Percentiles rank a stretch among this genome's conserved stretches.
phyloP scores from a whole-genome alignment of 2,797 vertebrate species.

The Phataginus tricuspis region DNA sequence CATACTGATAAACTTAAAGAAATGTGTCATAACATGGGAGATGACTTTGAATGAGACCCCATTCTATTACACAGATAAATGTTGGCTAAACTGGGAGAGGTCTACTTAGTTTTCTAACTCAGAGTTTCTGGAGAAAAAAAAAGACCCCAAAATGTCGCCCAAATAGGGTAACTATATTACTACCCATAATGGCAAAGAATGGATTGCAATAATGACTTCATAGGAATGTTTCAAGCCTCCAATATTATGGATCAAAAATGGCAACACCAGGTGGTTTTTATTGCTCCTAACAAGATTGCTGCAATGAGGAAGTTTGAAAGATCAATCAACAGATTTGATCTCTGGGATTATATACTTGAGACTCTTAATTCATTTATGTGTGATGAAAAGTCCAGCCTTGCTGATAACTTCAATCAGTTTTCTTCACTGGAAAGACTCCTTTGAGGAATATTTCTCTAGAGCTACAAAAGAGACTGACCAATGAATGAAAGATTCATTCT shows the following conservation, averaged over 20 bases:
- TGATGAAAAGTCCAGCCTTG: constrained; percentile 25
- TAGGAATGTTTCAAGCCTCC: constrained; percentile 41
- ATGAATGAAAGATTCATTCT: not conserved
- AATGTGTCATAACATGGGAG: not conserved
- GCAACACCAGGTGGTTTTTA: not conserved
- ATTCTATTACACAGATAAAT: constrained; percentile 12
- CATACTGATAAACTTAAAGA: not conserved
- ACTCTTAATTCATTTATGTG: not conserved
- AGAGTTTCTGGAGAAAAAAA: not conserved
- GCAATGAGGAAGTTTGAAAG: not conserved
- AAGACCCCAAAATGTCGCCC: not conserved
- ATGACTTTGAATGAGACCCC: not conserved
- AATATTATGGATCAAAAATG: constrained; percentile 46
- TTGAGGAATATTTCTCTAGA: constrained; percentile 42
- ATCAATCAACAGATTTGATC: constrained; percentile 30
- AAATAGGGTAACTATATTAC: not conserved
- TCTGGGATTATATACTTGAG: constrained; percentile 28
- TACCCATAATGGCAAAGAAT: not conserved
- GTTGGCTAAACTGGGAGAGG: not conserved
- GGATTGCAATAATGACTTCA: not conserved
- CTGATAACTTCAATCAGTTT: not conserved
- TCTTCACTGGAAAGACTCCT: constrained; percentile 28
- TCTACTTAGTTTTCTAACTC: constrained; percentile 40
- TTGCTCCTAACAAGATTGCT: constrained; percentile 34
- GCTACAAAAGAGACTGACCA: constrained; percentile 2